Conservation (phyloP, 2,797 vertebrate genomes). For the Hemibagrus guttatus region DNA sequence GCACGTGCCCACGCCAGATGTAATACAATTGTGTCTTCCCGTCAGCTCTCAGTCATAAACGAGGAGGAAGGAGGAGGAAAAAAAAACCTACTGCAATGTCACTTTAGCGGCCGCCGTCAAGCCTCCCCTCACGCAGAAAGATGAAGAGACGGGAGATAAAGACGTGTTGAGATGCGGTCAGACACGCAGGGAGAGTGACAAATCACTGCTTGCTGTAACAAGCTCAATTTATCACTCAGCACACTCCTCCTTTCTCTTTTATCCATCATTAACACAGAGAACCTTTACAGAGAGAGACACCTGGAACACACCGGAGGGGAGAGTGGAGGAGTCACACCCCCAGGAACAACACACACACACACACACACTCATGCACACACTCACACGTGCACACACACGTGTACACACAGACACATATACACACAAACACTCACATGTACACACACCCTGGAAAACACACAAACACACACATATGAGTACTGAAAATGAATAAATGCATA, state of each 20-base stretch:
- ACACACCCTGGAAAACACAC: background rate
- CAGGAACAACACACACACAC: background rate
- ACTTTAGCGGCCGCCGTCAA: constrained; percentile 37
- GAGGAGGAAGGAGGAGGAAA: background rate
- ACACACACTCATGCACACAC: background rate
- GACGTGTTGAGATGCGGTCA: constrained; percentile 38
- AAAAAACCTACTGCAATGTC: constrained; percentile 1
- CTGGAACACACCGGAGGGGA: constrained; percentile 32
- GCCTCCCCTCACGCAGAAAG: constrained; percentile 21
- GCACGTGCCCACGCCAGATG: background rate
- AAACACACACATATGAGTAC: background rate
- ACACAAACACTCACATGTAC: background rate
- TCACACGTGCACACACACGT: background rate
- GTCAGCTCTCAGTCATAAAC: constrained; percentile 26
- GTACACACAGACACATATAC: background rate
- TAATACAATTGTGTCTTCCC: constrained; percentile 40
- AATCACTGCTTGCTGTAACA: constrained; percentile 49
- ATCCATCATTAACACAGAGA: constrained; percentile 34
- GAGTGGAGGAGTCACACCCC: background rate
- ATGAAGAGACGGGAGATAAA: constrained; percentile 37
- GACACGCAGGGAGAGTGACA: constrained; percentile 50
- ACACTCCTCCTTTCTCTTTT: constrained; percentile 44
- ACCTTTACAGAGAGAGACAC: constrained; percentile 27
- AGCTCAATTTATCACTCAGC: constrained; percentile 52
- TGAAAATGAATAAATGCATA: no score